Conservation (phyloP, 1,140 invertebrate genomes). For the Chionoecetes opilio region DNA sequence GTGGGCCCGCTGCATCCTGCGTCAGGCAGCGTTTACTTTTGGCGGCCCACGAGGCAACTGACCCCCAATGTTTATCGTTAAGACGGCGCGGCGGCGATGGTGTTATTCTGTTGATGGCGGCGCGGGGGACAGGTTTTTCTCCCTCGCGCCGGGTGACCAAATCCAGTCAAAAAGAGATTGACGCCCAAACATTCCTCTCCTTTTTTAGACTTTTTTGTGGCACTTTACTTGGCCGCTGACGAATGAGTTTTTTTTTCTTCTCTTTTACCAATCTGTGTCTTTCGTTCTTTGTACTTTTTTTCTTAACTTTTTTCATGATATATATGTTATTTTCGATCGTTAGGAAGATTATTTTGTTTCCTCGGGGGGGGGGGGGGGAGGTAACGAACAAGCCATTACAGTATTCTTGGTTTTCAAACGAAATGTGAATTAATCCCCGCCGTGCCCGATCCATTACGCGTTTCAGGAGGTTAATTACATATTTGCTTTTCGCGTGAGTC, state of each 20-base stretch:
- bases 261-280: too few species aligned
- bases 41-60: neutral
- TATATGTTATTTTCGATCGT: neutral
- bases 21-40: neutral
- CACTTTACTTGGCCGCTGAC: neutral
- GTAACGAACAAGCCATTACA: neutral
- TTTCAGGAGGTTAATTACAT: neutral
- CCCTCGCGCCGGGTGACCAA: neutral
- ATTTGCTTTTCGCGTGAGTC: neutral
- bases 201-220: conserved; percentile 7
- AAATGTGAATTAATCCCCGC: neutral
- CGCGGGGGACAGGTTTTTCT: conserved; percentile 14
- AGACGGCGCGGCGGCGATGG: neutral
- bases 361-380: too few species aligned
- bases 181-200: conserved; percentile 16
- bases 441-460: neutral
- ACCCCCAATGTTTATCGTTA: neutral
- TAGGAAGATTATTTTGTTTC: neutral
- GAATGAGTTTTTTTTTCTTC: neutral
- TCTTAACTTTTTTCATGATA: neutral
- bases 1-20: neutral
- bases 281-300: neutral
- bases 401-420: neutral
- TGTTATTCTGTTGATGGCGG: conserved; percentile 19
- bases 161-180: conserved; percentile 18